Percentiles rank a stretch among this genome's conserved stretches.
Conservation (phyloP, 2,113 vertebrate genomes). For the Apteryx owenii region DNA sequence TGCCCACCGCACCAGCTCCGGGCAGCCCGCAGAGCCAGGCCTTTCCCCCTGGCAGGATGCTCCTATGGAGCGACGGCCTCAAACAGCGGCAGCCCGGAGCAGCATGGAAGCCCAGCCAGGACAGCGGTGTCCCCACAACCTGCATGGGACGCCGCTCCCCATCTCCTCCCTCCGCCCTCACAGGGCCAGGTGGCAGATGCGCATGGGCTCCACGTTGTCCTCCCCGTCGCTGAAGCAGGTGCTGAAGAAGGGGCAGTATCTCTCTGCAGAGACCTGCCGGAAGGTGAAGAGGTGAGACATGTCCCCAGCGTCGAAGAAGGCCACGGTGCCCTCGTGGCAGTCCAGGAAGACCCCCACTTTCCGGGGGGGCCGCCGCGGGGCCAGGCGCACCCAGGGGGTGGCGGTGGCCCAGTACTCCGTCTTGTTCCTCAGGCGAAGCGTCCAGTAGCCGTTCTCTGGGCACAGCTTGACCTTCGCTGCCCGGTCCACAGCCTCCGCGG, state of each 20-base stretch:
- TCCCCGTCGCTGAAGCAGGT: slow-evolving; percentile 79
- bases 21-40: too few species aligned
- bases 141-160: fast-evolving
- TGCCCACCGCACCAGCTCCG: too few species aligned
- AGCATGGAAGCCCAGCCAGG: too few species aligned
- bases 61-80: too few species aligned
- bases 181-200: slow-evolving; percentile 78
- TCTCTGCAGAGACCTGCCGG: slow-evolving; percentile 67
- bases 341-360: slow-evolving; percentile 84
- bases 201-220: slow-evolving; percentile 78
- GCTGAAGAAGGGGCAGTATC: slow-evolving; percentile 87
- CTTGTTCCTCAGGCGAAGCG: slow-evolving; percentile 80
- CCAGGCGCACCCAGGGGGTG: slow-evolving; percentile 81
- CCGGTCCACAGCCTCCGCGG: slow-evolving; percentile 77
- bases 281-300: slow-evolving; percentile 86
- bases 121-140: background rate
- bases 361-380: background rate
- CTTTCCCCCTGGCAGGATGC: too few species aligned
- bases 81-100: too few species aligned
- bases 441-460: slow-evolving; percentile 86
- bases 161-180: background rate
- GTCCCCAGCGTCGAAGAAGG: slow-evolving; percentile 82
- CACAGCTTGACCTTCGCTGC: slow-evolving; percentile 79
- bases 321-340: slow-evolving; percentile 78
- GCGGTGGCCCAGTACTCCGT: slow-evolving; percentile 78